These are phyloP conservation scores for Poliocrania exsul DNA, from an alignment of 2,797 vertebrate genomes.

Conservation along the genomic window DNA sequence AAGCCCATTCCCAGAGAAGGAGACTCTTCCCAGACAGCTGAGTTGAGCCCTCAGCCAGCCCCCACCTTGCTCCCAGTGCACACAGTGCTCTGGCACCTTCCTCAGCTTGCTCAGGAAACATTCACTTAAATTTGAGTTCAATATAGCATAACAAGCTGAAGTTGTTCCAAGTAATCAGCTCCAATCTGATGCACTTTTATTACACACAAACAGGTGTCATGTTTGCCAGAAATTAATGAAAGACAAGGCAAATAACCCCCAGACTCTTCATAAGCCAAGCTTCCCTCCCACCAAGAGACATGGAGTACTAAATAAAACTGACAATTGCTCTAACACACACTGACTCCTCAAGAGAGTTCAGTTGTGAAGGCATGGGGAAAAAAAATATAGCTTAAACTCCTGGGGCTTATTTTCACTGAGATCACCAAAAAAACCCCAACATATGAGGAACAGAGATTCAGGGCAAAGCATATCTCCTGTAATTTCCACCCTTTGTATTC, in stretches of 20 bases:
- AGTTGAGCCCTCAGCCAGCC: not conserved
- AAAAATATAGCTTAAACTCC: not conserved
- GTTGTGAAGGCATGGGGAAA: not conserved
- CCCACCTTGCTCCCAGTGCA: fast-evolving
- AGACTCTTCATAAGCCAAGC: not conserved
- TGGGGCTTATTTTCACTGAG: not conserved
- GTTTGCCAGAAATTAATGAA: not conserved
- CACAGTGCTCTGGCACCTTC: not conserved
- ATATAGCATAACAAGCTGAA: fast-evolving
- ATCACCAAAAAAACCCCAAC: not conserved
- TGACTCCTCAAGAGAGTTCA: not conserved
- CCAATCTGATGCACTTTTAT: fast-evolving
- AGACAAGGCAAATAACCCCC: not conserved
- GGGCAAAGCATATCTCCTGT: not conserved
- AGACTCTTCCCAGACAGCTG: not conserved
- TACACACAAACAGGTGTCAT: not conserved
- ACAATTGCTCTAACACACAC: not conserved
- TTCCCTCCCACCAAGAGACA: not conserved
- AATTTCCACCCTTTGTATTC: not conserved
- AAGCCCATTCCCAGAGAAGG: not conserved
- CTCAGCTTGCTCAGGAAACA: not conserved
- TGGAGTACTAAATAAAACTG: not conserved
- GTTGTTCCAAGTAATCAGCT: not conserved
- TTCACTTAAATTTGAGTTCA: not conserved
- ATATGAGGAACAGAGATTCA: not conserved